These are phyloP conservation scores for Crypturellus undulatus DNA, from an alignment of 2,113 vertebrate genomes.

Conservation along the genomic window DNA sequence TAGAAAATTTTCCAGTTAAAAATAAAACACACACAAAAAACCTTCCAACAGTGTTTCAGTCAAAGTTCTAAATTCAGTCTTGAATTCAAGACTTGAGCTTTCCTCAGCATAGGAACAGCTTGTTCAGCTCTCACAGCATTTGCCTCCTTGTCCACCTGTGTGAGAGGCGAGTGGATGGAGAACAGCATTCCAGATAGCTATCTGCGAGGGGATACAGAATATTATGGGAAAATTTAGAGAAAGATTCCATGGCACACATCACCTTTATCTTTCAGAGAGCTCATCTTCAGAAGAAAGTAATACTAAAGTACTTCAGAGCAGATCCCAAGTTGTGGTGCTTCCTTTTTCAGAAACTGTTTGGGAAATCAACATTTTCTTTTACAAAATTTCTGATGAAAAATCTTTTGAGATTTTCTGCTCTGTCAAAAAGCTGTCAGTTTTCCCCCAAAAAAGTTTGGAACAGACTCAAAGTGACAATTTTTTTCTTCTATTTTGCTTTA, in stretches of 20 bases:
- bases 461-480: constrained; percentile 23
- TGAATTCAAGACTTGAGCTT: neutral
- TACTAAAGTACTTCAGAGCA: neutral
- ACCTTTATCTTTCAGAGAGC: neutral
- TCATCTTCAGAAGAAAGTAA: neutral
- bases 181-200: neutral
- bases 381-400: constrained; percentile 45
- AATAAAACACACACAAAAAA: neutral
- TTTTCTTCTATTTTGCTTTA: constrained; percentile 47
- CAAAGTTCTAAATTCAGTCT: neutral
- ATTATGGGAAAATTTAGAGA: neutral
- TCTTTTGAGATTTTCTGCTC: constrained; percentile 14
- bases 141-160: neutral
- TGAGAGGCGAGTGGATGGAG: neutral
- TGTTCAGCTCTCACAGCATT: neutral
- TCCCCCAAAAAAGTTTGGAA: constrained; percentile 42
- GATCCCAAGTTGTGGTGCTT: neutral
- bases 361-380: neutral
- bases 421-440: constrained; percentile 56
- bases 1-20: neutral
- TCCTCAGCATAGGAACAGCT: neutral
- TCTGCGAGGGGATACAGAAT: neutral
- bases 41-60: neutral
- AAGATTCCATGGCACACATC: neutral
- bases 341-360: neutral